Percentiles rank a stretch among this genome's conserved stretches.
Conservation (phyloP, 2,113 vertebrate species). For the Pteruthius melanotis region DNA sequence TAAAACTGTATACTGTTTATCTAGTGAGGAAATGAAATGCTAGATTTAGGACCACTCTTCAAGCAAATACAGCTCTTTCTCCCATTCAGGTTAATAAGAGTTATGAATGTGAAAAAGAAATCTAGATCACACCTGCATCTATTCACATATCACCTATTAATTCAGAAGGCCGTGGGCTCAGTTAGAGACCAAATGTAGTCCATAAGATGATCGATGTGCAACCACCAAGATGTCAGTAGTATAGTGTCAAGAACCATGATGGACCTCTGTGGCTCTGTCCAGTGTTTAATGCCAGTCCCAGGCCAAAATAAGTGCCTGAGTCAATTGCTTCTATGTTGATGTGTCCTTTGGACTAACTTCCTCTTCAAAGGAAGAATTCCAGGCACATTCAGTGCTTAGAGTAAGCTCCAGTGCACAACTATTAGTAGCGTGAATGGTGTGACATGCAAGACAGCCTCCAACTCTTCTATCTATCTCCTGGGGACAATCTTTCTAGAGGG, state of each 20-base stretch:
- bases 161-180: neutral
- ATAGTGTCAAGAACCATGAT: neutral
- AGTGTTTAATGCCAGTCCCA: neutral
- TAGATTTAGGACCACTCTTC: neutral
- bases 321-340: neutral
- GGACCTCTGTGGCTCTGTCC: neutral
- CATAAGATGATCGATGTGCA: neutral
- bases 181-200: neutral
- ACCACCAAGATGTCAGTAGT: neutral
- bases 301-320: neutral
- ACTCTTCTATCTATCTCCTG: neutral
- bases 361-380: neutral
- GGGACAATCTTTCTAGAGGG: neutral
- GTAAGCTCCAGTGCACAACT: neutral
- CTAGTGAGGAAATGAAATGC: neutral
- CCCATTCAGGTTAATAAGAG: neutral
- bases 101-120: neutral
- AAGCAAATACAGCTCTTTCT: neutral
- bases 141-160: neutral
- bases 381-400: neutral
- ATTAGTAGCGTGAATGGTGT: neutral
- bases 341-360: neutral
- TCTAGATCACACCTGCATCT: neutral
- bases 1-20: neutral
- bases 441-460: neutral